Evolutionary conservation across 2,113 vertebrate genomes (phyloP).

Genomic region (Callipepla squamata): DNA sequence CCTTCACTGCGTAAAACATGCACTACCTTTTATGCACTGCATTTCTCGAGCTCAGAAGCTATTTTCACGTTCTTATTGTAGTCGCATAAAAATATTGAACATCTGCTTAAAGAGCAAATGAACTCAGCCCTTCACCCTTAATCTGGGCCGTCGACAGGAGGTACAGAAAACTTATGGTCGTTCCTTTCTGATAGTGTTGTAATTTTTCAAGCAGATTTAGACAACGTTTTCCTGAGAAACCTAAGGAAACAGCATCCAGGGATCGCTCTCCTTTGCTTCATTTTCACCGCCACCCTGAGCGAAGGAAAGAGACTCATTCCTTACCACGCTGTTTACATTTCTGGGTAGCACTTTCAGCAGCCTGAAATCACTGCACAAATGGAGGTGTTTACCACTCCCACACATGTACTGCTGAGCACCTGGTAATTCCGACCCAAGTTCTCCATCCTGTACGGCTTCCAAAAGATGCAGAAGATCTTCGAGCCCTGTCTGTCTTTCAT

Average conservation of each 20-base stretch:
- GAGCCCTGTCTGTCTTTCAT: not conserved
- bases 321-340: not conserved
- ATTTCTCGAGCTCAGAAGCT: not conserved
- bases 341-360: not conserved
- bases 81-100: not conserved
- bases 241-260: not conserved
- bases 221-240: not conserved
- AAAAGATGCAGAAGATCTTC: not conserved
- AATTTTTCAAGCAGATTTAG: not conserved
- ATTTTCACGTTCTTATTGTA: not conserved
- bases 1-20: not conserved
- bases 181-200: not conserved
- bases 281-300: not conserved
- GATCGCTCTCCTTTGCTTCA: not conserved
- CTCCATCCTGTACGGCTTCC: not conserved
- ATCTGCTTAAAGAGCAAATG: not conserved
- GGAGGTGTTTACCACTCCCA: not conserved
- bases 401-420: not conserved
- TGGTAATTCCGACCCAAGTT: not conserved
- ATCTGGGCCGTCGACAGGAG: not conserved
- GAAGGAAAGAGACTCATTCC: conserved; percentile 15
- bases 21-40: not conserved
- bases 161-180: not conserved
- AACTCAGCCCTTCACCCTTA: not conserved
- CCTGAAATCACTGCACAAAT: not conserved